Conservation (phyloP, 2,797 vertebrate species). For the Strix occidentalis region DNA sequence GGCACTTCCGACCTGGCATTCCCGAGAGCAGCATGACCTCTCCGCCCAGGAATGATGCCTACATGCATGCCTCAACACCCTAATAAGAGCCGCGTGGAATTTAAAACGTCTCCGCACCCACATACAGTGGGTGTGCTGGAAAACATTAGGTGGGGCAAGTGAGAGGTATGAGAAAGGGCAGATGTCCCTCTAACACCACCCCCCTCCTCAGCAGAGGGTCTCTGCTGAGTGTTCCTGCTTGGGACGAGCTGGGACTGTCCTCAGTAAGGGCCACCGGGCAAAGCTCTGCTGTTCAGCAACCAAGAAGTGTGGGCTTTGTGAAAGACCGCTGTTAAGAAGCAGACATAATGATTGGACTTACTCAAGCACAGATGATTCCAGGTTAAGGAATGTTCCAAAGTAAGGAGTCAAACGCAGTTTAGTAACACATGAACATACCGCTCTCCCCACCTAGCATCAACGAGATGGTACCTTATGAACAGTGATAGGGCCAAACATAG, state of each 20-base stretch:
- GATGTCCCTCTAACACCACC: not conserved
- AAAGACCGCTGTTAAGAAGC: not conserved
- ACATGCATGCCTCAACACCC: not conserved
- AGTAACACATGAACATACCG: not conserved
- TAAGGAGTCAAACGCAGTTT: not conserved
- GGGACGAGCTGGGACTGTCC: not conserved
- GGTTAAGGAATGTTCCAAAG: not conserved
- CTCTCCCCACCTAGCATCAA: not conserved
- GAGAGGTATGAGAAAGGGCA: not conserved
- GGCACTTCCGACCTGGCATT: not conserved
- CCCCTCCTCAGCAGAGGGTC: not conserved
- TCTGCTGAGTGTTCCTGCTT: not conserved
- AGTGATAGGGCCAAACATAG: not conserved
- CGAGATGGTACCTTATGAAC: not conserved
- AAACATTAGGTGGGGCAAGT: not conserved
- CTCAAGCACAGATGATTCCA: not conserved
- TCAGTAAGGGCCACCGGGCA: not conserved
- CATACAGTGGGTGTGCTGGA: not conserved
- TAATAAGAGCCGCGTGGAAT: not conserved
- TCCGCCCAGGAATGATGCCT: not conserved
- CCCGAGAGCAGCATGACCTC: not conserved
- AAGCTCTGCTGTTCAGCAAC: not conserved
- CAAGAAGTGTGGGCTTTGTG: not conserved
- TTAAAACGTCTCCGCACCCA: conserved; percentile 11
- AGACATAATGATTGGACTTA: not conserved